A percentile compares a stretch with the other conserved stretches of the same genome.
phyloP scores from a whole-genome alignment of 2,888 invertebrate species.

The Trachelus troglodyta region DNA sequence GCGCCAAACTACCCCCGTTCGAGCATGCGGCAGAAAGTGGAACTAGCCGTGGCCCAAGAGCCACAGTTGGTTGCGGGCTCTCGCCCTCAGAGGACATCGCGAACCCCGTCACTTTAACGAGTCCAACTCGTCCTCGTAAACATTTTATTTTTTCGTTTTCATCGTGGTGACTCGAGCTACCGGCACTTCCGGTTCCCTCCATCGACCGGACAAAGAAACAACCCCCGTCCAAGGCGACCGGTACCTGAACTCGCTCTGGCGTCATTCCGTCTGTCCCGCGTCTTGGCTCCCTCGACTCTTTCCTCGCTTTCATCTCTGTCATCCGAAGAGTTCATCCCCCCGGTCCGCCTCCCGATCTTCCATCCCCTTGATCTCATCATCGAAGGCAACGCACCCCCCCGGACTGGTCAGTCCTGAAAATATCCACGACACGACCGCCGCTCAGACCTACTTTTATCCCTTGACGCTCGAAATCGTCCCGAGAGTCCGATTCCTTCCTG shows the following conservation, averaged over 20 bases:
- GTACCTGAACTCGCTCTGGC: not conserved
- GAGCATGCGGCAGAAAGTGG: conserved; percentile 38
- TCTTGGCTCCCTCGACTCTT: not conserved
- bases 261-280: not conserved
- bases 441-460: not conserved
- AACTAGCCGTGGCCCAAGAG: conserved; percentile 43
- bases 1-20: conserved; percentile 34
- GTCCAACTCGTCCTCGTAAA: not conserved
- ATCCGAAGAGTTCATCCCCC: too few relatives aligned
- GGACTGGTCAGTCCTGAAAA: not conserved
- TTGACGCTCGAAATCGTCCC: not conserved
- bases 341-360: not conserved
- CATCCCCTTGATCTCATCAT: not conserved
- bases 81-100: conserved; percentile 50
- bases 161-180: not conserved
- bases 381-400: not conserved
- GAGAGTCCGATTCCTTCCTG: not conserved
- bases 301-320: too few relatives aligned
- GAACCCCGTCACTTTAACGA: conserved; percentile 13
- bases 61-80: conserved; percentile 62
- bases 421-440: not conserved
- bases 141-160: not conserved
- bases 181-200: not conserved
- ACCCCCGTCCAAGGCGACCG: not conserved
- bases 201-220: too few relatives aligned